Base-by-base conservation (phyloP, 2,113 vertebrate genomes). In the Eublepharis macularius region DNA sequence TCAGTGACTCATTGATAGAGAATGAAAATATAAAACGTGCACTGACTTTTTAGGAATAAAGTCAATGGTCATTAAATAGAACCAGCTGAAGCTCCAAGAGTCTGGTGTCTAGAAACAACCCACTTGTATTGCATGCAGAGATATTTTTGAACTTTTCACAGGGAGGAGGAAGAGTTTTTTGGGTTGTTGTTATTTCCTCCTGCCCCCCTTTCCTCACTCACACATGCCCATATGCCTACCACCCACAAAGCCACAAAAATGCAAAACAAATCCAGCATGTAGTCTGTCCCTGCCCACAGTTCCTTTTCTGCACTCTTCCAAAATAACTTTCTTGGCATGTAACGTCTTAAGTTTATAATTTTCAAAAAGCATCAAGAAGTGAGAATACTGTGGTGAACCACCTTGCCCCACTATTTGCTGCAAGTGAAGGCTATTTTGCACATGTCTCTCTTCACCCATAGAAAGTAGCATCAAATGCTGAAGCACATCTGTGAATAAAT, bases 111-210 rank as follows among this genome's bases (percentile, higher is more conserved):
- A 66, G 19, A 89, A 87, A 75, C 77, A 86, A 81, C 39, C 32
- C 4, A 63, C 75, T 84, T 86, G 88, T 89, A 79, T 84, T 90
- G 39, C 73, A 75, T 87, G 66, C 91, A 84, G 85, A 92, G 34
- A 32, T 39, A 45, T 72, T 73, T 87, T 63, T 89, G 57, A 82
- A 85, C 66, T 79, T 85, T 88, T 76, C 80, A 73, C 77, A 84
- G 49, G 72, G 79, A 86, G 77, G 78, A 77, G 76, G 43, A 39
- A 4, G 32, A 39, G 12, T 8, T 65, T 85, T 87, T 90, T 81
- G 19, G 54, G 51, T 8, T 16, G 19, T 76, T 16, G 43, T 74
- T 19, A 85, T 91, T 92, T 93, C 83, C 81, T 75, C 93, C 93
- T 41, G 32, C 32, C 29, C 65, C 26, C 13, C 82, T 36, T 94